phyloP scores from a whole-genome alignment of 2,888 invertebrate genomes.

The Neocrepidodera transversa region DNA sequence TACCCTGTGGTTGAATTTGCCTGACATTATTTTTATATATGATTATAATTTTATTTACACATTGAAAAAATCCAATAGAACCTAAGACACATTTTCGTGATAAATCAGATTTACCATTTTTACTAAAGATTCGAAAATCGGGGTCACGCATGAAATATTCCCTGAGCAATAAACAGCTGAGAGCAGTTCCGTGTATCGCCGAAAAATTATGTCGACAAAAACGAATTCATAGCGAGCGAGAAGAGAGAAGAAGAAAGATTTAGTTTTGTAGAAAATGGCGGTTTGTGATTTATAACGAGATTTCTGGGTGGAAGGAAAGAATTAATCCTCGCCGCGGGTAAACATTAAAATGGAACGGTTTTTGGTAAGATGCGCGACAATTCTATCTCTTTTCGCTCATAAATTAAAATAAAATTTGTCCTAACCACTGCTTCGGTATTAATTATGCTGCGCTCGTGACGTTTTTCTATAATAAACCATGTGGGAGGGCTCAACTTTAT shows the following conservation, averaged over 20 bases:
- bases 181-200: slow-evolving; percentile 2
- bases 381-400: too few species aligned
- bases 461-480: too few species aligned
- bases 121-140: background rate
- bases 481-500: too few species aligned
- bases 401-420: slow-evolving; percentile 8
- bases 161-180: background rate
- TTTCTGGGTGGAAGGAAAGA: slow-evolving; percentile 1
- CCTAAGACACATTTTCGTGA: too few species aligned
- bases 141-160: background rate
- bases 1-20: too few species aligned
- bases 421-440: background rate
- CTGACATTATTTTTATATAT: too few species aligned
- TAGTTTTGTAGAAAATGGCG: background rate
- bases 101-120: background rate
- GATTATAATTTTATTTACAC: too few species aligned
- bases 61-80: too few species aligned
- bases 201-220: slow-evolving; percentile 8
- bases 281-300: slow-evolving; percentile 7
- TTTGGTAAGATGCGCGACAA: background rate
- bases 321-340: slow-evolving; percentile 6
- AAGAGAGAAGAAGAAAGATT: background rate
- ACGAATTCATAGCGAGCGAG: background rate
- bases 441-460: too few species aligned
- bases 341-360: slow-evolving; percentile 3